phyloP scores from a whole-genome alignment of 2,888 invertebrate species.

The Ceramica pisi region DNA sequence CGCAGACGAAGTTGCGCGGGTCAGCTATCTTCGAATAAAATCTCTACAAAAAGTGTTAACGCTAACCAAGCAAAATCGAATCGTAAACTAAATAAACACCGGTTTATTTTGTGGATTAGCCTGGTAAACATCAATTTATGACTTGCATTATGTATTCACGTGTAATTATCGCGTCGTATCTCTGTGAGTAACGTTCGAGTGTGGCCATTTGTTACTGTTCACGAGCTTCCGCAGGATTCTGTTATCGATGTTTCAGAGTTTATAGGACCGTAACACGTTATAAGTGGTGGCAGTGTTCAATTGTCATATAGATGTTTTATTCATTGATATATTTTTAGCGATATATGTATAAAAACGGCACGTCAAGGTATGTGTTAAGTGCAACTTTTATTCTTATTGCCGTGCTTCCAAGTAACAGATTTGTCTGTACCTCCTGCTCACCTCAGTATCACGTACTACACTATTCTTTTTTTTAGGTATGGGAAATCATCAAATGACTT shows the following conservation, averaged over 20 bases:
- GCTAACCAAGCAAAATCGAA: too few species aligned
- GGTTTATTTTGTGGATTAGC: not conserved
- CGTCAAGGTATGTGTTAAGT: not conserved
- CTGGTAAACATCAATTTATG: not conserved
- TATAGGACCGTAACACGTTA: not conserved
- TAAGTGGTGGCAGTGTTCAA: not conserved
- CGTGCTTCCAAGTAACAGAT: not conserved
- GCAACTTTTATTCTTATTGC: not conserved
- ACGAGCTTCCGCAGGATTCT: not conserved
- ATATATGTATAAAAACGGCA: not conserved
- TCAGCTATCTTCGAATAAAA: too few species aligned
- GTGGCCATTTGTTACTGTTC: not conserved
- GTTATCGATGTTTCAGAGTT: not conserved
- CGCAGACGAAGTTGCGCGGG: too few species aligned
- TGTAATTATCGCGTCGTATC: not conserved
- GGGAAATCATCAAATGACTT: too few species aligned
- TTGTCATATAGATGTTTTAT: not conserved
- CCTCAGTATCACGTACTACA: not conserved
- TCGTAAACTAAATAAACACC: not conserved
- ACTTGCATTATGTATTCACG: not conserved
- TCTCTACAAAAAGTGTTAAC: too few species aligned
- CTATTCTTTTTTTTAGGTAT: too few species aligned
- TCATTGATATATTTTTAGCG: too few species aligned
- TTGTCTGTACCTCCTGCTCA: not conserved
- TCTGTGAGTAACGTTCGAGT: not conserved